phyloP scores from a whole-genome alignment of 2,888 invertebrate species.

The Phortica okadai region DNA sequence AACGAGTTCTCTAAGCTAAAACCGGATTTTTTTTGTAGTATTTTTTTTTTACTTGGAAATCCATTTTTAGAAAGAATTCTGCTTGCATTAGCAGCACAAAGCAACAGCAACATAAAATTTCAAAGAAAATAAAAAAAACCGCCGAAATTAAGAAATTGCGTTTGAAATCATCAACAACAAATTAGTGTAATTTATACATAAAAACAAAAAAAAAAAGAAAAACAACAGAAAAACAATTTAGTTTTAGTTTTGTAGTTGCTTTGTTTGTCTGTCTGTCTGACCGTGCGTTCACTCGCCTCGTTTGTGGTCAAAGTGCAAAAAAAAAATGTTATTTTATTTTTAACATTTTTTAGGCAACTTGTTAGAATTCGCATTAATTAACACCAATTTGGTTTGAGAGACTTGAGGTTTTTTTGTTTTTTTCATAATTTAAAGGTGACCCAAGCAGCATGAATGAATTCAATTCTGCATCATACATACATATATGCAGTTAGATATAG shows the following conservation, averaged over 20 bases:
- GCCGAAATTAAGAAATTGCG: conserved; percentile 8
- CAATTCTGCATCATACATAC: no score
- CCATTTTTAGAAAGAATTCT: conserved; percentile 54
- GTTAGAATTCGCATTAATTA: conserved; percentile 60
- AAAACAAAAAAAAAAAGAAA: conserved; percentile 24
- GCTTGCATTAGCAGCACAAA: conserved; percentile 43
- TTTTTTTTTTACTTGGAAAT: conserved; percentile 62
- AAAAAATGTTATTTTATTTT: no score
- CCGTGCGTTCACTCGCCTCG: conserved; percentile 7
- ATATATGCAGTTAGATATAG: no score
- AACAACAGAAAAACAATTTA: conserved; percentile 29
- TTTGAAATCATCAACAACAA: conserved; percentile 27
- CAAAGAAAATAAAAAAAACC: conserved; percentile 26
- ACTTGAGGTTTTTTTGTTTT: no score
- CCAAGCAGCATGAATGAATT: no score
- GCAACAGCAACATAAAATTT: conserved; percentile 27
- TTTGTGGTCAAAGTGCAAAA: no score
- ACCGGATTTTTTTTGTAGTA: conserved; percentile 48
- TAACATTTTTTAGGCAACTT: conserved; percentile 30
- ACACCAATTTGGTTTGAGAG: conserved; percentile 40
- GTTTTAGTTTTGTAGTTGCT: conserved; percentile 40
- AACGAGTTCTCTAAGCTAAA: conserved; percentile 46
- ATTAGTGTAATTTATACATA: not conserved
- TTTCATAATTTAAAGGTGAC: no score
- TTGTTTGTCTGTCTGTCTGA: not conserved